Evolutionary conservation across 92 coral and sea anemone species (phyloP).

Genomic region (Parazoanthus swiftii): DNA sequence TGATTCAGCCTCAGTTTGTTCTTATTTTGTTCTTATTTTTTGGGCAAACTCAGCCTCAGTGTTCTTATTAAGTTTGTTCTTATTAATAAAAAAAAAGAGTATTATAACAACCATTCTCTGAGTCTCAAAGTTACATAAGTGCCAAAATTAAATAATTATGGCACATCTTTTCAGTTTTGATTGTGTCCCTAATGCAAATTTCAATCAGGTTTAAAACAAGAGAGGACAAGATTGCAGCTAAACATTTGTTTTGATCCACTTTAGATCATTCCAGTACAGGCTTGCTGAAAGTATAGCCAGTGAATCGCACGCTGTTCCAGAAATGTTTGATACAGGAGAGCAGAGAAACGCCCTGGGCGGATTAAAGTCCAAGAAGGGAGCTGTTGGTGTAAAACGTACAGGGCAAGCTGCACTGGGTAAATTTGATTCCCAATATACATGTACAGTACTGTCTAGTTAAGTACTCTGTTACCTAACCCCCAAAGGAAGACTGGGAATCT

Average conservation of each 20-base stretch:
- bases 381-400: slow-evolving; percentile 73
- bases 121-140: too few relatives aligned
- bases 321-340: slow-evolving; percentile 37
- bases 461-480: too few relatives aligned
- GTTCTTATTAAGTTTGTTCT: too few relatives aligned
- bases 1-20: too few relatives aligned
- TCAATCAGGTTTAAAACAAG: background rate
- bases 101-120: too few relatives aligned
- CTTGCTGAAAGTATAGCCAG: slow-evolving; percentile 64
- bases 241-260: background rate
- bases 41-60: too few relatives aligned
- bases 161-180: too few relatives aligned
- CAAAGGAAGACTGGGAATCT: background rate
- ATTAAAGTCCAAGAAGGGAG: slow-evolving; percentile 77
- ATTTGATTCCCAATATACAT: too few relatives aligned
- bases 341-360: slow-evolving; percentile 80
- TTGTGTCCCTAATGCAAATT: background rate
- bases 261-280: slow-evolving; percentile 86
- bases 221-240: background rate
- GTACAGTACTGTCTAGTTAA: too few relatives aligned
- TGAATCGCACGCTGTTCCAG: slow-evolving; percentile 27
- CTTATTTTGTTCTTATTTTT: too few relatives aligned
- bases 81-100: too few relatives aligned
- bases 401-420: slow-evolving; percentile 72
- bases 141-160: too few relatives aligned